Evolutionary conservation across 2,888 invertebrate species (phyloP).

Genomic region (Teleogryllus oceanicus): DNA sequence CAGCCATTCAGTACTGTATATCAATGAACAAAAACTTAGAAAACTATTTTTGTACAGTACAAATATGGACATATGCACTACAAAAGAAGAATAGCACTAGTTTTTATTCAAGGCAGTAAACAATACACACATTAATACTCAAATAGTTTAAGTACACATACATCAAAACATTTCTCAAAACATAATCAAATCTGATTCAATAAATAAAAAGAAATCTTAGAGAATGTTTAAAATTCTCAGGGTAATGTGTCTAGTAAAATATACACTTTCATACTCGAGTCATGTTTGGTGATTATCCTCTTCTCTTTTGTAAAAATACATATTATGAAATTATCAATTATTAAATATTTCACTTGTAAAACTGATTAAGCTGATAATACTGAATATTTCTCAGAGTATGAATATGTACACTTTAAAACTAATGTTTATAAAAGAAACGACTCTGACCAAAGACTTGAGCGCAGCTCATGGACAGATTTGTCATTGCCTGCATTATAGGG

Average conservation of each 20-base stretch:
- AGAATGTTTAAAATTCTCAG: not conserved
- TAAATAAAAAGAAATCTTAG: not conserved
- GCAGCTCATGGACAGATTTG: not conserved
- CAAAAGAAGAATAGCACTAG: not conserved
- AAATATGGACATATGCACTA: not conserved
- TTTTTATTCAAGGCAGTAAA: not conserved
- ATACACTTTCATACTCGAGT: not conserved
- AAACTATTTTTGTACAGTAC: not conserved
- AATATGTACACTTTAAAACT: slow-evolving; percentile 18
- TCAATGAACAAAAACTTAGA: not conserved
- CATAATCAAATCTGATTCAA: not conserved
- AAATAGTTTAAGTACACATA: not conserved
- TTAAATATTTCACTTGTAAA: not conserved
- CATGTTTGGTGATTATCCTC: not conserved
- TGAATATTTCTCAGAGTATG: not conserved
- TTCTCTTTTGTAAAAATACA: not conserved
- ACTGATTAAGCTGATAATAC: slow-evolving; percentile 2
- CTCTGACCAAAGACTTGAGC: not conserved
- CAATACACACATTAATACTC: no score
- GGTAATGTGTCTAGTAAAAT: not conserved
- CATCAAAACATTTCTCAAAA: not conserved
- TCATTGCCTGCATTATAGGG: not conserved
- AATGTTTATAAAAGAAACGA: not conserved
- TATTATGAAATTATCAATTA: not conserved
- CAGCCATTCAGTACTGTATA: not conserved